phyloP scores from a whole-genome alignment of 2,797 vertebrate genomes.

The Meriones psammophilus region DNA sequence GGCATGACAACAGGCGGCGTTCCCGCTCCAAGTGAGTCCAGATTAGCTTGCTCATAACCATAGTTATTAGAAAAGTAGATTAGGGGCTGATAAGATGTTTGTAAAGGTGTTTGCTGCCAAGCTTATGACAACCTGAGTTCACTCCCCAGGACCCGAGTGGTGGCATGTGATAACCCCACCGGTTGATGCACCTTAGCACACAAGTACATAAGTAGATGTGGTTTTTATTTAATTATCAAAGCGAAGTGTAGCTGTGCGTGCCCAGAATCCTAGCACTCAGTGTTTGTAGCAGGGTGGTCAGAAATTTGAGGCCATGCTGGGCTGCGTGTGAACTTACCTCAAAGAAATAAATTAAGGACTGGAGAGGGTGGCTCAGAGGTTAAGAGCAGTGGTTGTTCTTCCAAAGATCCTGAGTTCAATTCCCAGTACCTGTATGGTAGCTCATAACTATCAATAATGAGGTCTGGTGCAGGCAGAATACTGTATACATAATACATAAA shows the following conservation, averaged over 20 bases:
- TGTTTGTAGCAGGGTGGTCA: not conserved
- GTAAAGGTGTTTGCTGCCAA: not conserved
- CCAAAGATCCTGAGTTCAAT: too few species aligned
- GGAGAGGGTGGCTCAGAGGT: not conserved
- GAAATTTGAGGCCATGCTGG: not conserved
- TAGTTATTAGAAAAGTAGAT: not conserved
- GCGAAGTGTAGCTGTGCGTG: not conserved
- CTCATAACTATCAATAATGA: too few species aligned
- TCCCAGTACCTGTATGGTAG: too few species aligned
- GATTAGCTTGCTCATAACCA: fast-evolving
- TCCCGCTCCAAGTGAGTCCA: conserved; percentile 95
- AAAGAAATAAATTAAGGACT: not conserved
- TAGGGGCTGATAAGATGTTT: not conserved
- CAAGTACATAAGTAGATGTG: not conserved
- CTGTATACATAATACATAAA: too few species aligned
- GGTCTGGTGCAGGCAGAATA: too few species aligned
- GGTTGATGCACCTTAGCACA: not conserved
- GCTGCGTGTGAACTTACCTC: not conserved
- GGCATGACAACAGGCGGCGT: conserved; percentile 96
- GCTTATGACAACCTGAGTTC: not conserved
- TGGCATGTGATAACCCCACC: not conserved
- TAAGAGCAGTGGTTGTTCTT: too few species aligned
- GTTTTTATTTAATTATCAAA: not conserved
- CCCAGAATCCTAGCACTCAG: not conserved
- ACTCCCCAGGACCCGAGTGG: not conserved